Conservation (phyloP, 2,113 vertebrate genomes). For the Hepsetus odoe region DNA sequence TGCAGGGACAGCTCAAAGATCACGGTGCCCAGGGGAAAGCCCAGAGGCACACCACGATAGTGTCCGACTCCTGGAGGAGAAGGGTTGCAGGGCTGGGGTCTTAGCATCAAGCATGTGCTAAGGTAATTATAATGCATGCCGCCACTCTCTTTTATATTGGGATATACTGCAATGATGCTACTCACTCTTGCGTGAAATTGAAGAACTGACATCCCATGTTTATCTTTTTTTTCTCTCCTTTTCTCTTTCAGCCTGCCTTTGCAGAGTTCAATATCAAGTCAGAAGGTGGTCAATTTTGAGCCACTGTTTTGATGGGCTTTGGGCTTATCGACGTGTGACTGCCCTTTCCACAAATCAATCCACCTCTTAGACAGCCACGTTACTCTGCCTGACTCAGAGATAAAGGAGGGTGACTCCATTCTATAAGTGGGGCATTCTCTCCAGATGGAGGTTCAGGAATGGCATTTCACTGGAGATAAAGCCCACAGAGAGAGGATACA, state of each 20-base stretch:
- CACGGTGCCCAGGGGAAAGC: slow-evolving; percentile 37
- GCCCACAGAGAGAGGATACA: slow-evolving; percentile 56
- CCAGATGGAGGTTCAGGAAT: slow-evolving; percentile 64
- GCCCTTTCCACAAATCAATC: slow-evolving; percentile 53
- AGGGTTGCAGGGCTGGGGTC: slow-evolving; percentile 24
- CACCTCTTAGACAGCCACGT: slow-evolving; percentile 38
- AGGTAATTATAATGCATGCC: slow-evolving; percentile 73
- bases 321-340: slow-evolving; percentile 50
- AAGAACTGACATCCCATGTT: slow-evolving; percentile 75
- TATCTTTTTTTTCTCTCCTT: slow-evolving; percentile 63
- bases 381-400: slow-evolving; percentile 48
- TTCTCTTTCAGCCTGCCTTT: slow-evolving; percentile 66
- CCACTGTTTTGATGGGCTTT: slow-evolving; percentile 37
- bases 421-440: slow-evolving; percentile 65
- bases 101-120: slow-evolving; percentile 45
- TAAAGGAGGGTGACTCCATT: slow-evolving; percentile 54
- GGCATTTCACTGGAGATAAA: slow-evolving; percentile 70
- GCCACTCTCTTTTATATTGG: slow-evolving; percentile 70
- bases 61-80: slow-evolving; percentile 11
- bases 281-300: slow-evolving; percentile 46
- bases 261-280: slow-evolving; percentile 53
- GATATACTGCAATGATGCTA: slow-evolving; percentile 74
- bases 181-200: slow-evolving; percentile 76
- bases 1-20: slow-evolving; percentile 43
- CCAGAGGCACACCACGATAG: slow-evolving; percentile 19